Evolutionary conservation across 2,888 invertebrate genomes (phyloP).

Genomic region (Drosophila differens): DNA sequence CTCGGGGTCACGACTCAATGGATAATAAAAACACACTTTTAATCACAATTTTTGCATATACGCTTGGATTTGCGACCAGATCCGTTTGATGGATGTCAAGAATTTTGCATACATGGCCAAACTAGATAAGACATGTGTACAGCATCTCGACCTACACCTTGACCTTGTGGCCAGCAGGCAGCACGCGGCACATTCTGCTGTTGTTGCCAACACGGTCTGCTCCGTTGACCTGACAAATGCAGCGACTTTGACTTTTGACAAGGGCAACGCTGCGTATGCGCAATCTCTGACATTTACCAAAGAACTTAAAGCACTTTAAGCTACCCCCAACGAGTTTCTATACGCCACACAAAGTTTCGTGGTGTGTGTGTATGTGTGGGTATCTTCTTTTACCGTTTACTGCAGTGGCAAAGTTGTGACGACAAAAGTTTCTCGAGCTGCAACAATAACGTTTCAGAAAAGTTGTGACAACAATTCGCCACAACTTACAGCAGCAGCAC

Average conservation of each 20-base stretch:
- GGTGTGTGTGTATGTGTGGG: constrained; percentile 15
- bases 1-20: constrained; percentile 65
- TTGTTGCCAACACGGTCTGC: constrained; percentile 6
- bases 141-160: constrained; percentile 16
- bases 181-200: not conserved
- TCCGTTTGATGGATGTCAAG: constrained; percentile 26
- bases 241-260: constrained; percentile 58
- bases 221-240: constrained; percentile 35
- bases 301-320: constrained; percentile 70
- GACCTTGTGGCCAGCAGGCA: constrained; percentile 11
- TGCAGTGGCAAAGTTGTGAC: constrained; percentile 35
- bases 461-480: constrained; percentile 56
- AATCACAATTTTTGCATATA: constrained; percentile 67
- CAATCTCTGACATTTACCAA: constrained; percentile 61
- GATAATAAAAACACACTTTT: constrained; percentile 74
- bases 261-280: constrained; percentile 55
- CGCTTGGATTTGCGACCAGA: constrained; percentile 38
- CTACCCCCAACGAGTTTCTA: constrained; percentile 43
- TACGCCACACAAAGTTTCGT: constrained; percentile 49
- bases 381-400: constrained; percentile 25
- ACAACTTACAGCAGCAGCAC: not conserved
- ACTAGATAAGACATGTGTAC: constrained; percentile 22
- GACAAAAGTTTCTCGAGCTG: constrained; percentile 59
- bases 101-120: constrained; percentile 45
- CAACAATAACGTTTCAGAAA: constrained; percentile 71